A percentile compares a stretch with the other conserved stretches of the same genome.
Evolutionary conservation across 1,140 invertebrate genomes (phyloP).

Genomic region (Magallana angulata): DNA sequence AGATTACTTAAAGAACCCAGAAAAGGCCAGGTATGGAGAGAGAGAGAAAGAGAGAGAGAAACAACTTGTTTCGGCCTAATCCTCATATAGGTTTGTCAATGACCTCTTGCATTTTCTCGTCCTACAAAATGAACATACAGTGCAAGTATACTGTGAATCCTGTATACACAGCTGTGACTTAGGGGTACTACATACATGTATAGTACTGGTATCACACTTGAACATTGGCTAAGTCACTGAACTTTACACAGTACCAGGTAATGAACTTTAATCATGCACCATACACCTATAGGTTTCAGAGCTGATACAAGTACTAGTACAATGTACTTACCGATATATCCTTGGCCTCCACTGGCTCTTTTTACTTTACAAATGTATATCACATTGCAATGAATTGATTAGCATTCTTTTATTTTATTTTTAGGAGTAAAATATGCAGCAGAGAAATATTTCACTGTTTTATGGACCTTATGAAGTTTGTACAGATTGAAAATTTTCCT

Average conservation of each 20-base stretch:
- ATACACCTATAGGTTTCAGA: slow-evolving; percentile 39
- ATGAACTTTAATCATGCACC: too few species aligned
- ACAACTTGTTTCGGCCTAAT: neutral
- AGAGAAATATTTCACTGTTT: slow-evolving; percentile 32
- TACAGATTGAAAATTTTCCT: neutral
- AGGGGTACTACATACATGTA: too few species aligned
- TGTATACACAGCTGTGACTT: too few species aligned
- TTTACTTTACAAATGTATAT: neutral
- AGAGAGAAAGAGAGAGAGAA: neutral
- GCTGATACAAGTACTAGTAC: slow-evolving; percentile 40
- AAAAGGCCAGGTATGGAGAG: neutral
- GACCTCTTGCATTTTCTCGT: too few species aligned
- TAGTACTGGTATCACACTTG: too few species aligned
- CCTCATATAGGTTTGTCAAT: too few species aligned
- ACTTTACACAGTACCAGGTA: too few species aligned
- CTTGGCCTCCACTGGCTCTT: too few species aligned
- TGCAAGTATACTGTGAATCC: slow-evolving; percentile 10
- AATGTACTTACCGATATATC: too few species aligned
- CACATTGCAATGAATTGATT: neutral
- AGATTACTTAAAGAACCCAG: neutral
- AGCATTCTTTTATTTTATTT: neutral
- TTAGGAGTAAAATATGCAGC: slow-evolving; percentile 43
- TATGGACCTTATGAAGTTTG: slow-evolving; percentile 16
- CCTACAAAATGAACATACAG: neutral
- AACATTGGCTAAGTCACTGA: too few species aligned